These are phyloP conservation scores for Delphinapterus leucas DNA, from an alignment of 2,113 vertebrate species.

Conservation along the genomic window DNA sequence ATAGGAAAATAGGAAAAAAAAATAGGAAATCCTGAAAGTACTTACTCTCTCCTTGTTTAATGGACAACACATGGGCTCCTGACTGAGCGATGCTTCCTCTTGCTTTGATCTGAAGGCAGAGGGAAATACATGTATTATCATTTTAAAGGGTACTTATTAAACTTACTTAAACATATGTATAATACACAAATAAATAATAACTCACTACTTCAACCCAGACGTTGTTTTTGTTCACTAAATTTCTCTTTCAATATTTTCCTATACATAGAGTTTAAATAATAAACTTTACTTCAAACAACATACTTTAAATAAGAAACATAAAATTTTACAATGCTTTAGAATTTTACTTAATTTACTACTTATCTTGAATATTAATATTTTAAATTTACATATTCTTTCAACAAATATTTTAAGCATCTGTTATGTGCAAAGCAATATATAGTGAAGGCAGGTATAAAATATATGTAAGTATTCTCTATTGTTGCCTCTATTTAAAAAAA, in stretches of 20 bases:
- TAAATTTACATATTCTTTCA: background rate
- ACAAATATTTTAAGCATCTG: background rate
- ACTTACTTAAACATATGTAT: background rate
- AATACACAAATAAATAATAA: background rate
- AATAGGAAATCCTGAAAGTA: background rate
- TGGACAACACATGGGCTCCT: slow-evolving; percentile 60
- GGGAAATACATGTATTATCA: background rate
- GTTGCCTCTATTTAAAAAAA: background rate
- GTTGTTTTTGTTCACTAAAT: background rate
- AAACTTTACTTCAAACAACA: background rate
- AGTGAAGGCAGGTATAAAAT: background rate
- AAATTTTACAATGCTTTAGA: background rate
- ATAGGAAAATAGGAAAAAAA: background rate
- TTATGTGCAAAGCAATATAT: background rate
- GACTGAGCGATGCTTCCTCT: slow-evolving; percentile 74
- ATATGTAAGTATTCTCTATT: background rate
- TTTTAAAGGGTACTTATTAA: background rate
- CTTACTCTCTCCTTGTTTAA: slow-evolving; percentile 73
- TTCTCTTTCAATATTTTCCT: background rate
- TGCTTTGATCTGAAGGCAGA: slow-evolving; percentile 79
- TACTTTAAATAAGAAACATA: background rate
- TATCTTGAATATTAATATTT: background rate
- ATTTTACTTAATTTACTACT: background rate
- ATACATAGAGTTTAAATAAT: background rate
- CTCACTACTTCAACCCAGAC: background rate